Evolutionary conservation across 2,113 vertebrate species (phyloP).

Genomic region (Brachionichthys hirsutus): DNA sequence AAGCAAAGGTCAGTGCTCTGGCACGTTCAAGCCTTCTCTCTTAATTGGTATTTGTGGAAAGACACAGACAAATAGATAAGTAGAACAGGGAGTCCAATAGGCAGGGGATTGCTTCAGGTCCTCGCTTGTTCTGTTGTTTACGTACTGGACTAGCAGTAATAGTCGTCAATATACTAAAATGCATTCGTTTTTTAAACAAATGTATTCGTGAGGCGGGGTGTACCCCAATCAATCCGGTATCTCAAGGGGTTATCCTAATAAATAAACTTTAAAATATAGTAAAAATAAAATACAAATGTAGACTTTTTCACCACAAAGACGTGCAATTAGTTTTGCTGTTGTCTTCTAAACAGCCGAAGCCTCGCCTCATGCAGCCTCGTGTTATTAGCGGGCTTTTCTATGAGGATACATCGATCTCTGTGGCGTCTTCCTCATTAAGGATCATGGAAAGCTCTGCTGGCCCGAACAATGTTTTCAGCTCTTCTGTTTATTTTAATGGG

Average conservation of each 20-base stretch:
- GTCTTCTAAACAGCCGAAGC: not conserved
- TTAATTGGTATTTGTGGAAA: conserved; percentile 47
- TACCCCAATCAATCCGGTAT: no score
- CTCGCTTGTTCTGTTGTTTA: conserved; percentile 23
- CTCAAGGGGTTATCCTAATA: no score
- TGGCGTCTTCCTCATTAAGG: conserved; percentile 10
- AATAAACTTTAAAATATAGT: no score
- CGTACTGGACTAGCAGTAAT: conserved; percentile 13
- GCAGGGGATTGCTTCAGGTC: conserved; percentile 8
- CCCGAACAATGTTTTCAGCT: conserved; percentile 3
- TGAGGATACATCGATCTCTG: conserved; percentile 20
- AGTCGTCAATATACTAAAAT: no score
- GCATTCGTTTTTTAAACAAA: no score
- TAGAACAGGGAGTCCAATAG: conserved; percentile 7
- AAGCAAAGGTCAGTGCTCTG: conserved; percentile 34
- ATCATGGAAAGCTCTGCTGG: not conserved
- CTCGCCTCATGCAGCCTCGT: conserved; percentile 7
- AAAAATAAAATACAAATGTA: not conserved
- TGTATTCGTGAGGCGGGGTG: no score
- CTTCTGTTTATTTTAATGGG: conserved; percentile 12
- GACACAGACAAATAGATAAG: conserved; percentile 30
- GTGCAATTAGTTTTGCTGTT: not conserved
- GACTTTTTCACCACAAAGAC: not conserved
- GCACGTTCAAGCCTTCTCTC: not conserved
- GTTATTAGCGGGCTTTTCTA: conserved; percentile 17